A percentile compares a stretch with the other conserved stretches of the same genome.
These are phyloP conservation scores for Thysanoteuthis rhombus DNA, from an alignment of 2,888 invertebrate genomes.

Conservation along the genomic window DNA sequence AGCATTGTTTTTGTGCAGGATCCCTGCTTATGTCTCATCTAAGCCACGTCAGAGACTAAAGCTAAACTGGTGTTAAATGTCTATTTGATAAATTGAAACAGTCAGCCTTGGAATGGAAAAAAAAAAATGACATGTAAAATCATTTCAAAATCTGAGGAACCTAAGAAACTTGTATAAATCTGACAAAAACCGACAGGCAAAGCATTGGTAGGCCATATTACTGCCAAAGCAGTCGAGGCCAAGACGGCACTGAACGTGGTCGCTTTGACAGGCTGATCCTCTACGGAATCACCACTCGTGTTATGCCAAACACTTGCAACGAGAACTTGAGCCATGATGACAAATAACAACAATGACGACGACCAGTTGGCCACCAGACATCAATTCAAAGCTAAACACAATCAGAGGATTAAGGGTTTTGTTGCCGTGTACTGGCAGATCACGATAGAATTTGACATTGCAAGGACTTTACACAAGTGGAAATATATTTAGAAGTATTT, in stretches of 20 bases:
- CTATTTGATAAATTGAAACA: not conserved
- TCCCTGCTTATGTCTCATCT: not conserved
- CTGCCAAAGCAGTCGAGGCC: not conserved
- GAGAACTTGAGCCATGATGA: not conserved
- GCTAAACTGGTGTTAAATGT: not conserved
- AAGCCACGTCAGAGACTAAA: not conserved
- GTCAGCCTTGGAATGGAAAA: not conserved
- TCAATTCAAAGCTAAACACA: not conserved
- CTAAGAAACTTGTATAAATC: not conserved
- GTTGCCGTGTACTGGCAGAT: not conserved
- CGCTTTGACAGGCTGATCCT: slow-evolving; percentile 12
- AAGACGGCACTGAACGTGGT: not conserved
- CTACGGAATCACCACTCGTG: not conserved
- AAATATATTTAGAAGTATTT: not conserved
- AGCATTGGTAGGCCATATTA: slow-evolving; percentile 12
- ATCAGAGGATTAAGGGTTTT: not conserved
- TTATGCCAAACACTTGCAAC: not conserved
- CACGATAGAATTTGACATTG: not conserved
- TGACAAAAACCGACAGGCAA: not conserved
- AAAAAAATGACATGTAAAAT: not conserved
- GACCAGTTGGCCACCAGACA: not conserved
- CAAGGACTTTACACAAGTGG: not conserved
- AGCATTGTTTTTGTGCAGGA: not conserved
- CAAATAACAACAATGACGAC: not conserved
- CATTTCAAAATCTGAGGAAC: not conserved